Percentiles rank a stretch among this genome's conserved stretches.
These are phyloP conservation scores for Yoshiicerus persimilis DNA, from an alignment of 1,140 invertebrate species.

Conservation along the genomic window DNA sequence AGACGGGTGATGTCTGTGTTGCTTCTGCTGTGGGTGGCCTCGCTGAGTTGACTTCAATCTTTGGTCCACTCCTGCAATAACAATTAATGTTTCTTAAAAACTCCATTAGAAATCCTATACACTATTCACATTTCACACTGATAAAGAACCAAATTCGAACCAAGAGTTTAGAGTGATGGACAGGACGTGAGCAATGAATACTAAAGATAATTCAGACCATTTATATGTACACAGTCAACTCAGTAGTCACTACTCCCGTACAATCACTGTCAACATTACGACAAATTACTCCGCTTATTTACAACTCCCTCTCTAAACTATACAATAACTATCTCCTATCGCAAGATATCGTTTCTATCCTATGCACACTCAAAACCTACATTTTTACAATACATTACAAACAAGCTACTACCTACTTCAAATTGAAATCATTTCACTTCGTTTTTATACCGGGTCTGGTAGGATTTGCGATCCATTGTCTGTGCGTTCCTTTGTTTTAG, in stretches of 20 bases:
- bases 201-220: background rate
- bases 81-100: background rate
- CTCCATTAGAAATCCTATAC: background rate
- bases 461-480: too few species aligned
- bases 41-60: background rate
- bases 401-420: background rate
- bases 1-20: background rate
- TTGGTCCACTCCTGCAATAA: background rate
- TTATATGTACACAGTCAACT: background rate
- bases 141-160: too few species aligned
- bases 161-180: background rate
- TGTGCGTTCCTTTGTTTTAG: background rate
- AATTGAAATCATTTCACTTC: background rate
- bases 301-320: background rate
- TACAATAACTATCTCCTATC: too few species aligned
- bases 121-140: too few species aligned
- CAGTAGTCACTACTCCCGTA: background rate
- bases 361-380: background rate
- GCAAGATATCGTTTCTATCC: too few species aligned
- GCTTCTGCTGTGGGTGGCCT: slow-evolving; percentile 13
- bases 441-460: too few species aligned
- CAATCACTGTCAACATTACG: slow-evolving; percentile 15
- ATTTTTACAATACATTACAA: background rate
- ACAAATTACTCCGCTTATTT: background rate
- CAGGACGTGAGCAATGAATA: background rate